These are phyloP conservation scores for Lasius fuliginosus DNA, from an alignment of 2,888 invertebrate genomes.

Conservation along the genomic window DNA sequence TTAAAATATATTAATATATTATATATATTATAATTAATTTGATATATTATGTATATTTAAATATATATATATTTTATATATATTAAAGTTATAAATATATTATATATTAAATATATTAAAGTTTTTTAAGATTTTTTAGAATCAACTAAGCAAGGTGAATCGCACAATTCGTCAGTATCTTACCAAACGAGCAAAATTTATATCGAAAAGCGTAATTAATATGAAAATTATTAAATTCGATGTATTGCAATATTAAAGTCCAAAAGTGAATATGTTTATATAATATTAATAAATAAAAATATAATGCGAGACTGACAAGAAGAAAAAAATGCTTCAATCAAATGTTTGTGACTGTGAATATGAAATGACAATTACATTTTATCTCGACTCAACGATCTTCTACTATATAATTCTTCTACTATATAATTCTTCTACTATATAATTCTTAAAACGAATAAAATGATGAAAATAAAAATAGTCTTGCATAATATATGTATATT, in stretches of 20 bases:
- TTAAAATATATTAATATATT: too few species aligned
- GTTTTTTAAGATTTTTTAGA: too few species aligned
- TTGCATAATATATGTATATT: not conserved
- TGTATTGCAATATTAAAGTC: not conserved
- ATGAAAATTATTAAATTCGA: not conserved
- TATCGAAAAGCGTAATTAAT: not conserved
- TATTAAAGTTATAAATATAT: too few species aligned
- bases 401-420: not conserved
- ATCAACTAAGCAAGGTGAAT: not conserved
- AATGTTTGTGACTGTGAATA: too few species aligned
- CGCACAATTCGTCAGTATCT: too few species aligned
- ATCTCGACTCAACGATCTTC: not conserved
- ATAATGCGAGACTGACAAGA: not conserved
- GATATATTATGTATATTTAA: too few species aligned
- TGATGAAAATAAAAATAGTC: not conserved
- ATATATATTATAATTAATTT: too few species aligned
- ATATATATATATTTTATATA: too few species aligned
- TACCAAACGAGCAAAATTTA: not conserved
- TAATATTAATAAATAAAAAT: too few species aligned
- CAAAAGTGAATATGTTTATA: not conserved
- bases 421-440: not conserved
- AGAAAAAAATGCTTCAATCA: too few species aligned
- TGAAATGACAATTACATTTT: too few species aligned
- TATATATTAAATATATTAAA: too few species aligned
- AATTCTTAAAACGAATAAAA: not conserved